phyloP scores from a whole-genome alignment of 2,113 vertebrate genomes.

The Saguinus midas region DNA sequence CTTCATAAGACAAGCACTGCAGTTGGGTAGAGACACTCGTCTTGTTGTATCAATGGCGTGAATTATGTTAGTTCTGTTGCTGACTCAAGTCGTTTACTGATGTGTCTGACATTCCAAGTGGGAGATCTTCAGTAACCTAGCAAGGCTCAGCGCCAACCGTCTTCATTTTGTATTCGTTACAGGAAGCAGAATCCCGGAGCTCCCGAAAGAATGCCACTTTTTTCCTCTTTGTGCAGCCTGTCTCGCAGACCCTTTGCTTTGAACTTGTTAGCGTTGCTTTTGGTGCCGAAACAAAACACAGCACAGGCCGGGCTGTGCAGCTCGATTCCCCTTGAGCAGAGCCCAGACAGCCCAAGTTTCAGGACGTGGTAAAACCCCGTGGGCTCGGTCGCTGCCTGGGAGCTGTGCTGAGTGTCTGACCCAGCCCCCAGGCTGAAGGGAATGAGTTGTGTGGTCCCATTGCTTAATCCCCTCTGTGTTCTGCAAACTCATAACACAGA shows the following conservation, averaged over 20 bases:
- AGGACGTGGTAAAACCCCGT: not conserved
- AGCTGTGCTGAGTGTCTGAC: not conserved
- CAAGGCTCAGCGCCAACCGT: conserved; percentile 81
- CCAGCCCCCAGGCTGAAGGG: not conserved
- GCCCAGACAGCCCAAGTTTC: not conserved
- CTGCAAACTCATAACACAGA: conserved; percentile 59
- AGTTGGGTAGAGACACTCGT: conserved; percentile 82
- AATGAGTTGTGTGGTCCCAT: conserved; percentile 71
- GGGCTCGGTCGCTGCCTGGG: not conserved
- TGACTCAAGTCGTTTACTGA: conserved; percentile 78
- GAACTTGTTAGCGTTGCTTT: conserved; percentile 83
- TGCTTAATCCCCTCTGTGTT: conserved; percentile 50
- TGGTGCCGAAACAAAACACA: conserved; percentile 24
- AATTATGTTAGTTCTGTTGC: conserved; percentile 81
- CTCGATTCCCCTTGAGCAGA: not conserved
- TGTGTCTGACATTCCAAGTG: conserved; percentile 88
- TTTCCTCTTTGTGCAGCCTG: conserved; percentile 81
- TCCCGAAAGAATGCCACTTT: conserved; percentile 80
- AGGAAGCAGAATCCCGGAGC: conserved; percentile 75
- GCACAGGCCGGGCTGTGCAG: not conserved
- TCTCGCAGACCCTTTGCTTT: conserved; percentile 82
- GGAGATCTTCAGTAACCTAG: conserved; percentile 88
- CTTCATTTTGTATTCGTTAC: conserved; percentile 80
- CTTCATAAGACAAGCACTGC: conserved; percentile 65
- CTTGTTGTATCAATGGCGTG: conserved; percentile 75